These are phyloP conservation scores for Strigamia transsilvanica DNA, from an alignment of 2,888 invertebrate genomes.

Conservation along the genomic window DNA sequence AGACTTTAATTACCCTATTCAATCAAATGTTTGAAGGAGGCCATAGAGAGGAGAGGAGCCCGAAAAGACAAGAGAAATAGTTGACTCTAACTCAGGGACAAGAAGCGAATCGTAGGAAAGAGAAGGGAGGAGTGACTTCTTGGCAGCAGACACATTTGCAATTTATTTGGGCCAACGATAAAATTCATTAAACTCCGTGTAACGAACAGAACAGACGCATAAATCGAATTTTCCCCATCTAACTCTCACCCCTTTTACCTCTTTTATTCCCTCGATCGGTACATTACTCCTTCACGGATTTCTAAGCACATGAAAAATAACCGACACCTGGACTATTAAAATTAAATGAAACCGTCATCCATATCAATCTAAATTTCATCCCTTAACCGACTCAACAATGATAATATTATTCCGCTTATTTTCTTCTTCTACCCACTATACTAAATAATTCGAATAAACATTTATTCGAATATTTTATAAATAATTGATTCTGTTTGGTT, in stretches of 20 bases:
- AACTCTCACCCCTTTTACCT: constrained; percentile 8
- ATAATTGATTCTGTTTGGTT: neutral
- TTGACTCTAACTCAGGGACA: constrained; percentile 33
- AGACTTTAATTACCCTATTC: constrained; percentile 37
- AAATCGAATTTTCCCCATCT: constrained; percentile 43
- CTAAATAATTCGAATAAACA: neutral
- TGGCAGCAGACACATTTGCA: constrained; percentile 42
- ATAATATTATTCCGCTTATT: neutral
- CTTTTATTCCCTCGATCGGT: constrained; percentile 39
- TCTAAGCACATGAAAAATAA: constrained; percentile 42
- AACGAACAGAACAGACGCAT: constrained; percentile 42
- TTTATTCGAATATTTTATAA: neutral
- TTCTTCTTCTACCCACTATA: too few relatives aligned
- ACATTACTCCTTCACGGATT: constrained; percentile 33
- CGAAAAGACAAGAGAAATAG: constrained; percentile 33
- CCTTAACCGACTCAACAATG: neutral
- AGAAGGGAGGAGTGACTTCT: constrained; percentile 37
- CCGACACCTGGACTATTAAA: constrained; percentile 35
- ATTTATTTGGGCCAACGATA: constrained; percentile 42
- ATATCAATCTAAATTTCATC: constrained; percentile 10
- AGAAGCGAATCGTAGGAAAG: constrained; percentile 29
- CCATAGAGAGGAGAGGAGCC: constrained; percentile 4
- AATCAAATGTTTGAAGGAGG: constrained; percentile 36
- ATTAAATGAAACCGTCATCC: constrained; percentile 12
- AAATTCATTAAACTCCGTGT: constrained; percentile 42